Conservation (phyloP, 2,888 invertebrate species). For the Epsilonema sp. region DNA sequence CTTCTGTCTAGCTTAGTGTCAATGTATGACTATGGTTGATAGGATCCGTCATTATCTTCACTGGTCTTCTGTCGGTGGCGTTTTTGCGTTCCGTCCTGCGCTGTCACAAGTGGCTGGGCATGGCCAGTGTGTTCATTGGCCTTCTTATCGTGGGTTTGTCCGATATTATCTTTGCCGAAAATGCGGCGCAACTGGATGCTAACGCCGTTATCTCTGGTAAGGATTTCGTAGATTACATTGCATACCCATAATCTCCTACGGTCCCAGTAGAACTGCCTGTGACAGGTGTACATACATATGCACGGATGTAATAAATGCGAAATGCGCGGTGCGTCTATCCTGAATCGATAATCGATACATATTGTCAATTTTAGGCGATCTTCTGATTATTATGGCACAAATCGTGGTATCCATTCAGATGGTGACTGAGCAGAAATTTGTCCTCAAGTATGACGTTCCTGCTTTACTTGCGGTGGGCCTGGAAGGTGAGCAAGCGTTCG, state of each 20-base stretch:
- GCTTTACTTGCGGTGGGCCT: slow-evolving; percentile 76
- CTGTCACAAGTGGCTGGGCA: slow-evolving; percentile 34
- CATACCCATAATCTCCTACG: too few species aligned
- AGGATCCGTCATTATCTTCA: slow-evolving; percentile 69
- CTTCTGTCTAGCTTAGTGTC: too few species aligned
- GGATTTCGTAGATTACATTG: too few species aligned
- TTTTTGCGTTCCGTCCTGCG: slow-evolving; percentile 43
- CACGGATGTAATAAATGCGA: too few species aligned
- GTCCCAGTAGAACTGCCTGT: too few species aligned
- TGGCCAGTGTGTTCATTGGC: slow-evolving; percentile 30
- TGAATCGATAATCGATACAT: too few species aligned
- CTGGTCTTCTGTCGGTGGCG: slow-evolving; percentile 61
- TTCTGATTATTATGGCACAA: slow-evolving; percentile 43
- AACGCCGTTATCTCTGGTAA: slow-evolving; percentile 57
- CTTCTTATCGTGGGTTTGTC: slow-evolving; percentile 30
- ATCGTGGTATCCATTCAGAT: slow-evolving; percentile 70
- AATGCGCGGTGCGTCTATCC: too few species aligned
- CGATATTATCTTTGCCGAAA: slow-evolving; percentile 22
- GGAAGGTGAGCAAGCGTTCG: slow-evolving; percentile 55
- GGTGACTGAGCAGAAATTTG: slow-evolving; percentile 80
- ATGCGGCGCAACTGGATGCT: slow-evolving; percentile 16
- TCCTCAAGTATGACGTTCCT: slow-evolving; percentile 60
- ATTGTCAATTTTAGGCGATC: slow-evolving; percentile 38
- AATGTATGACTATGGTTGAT: too few species aligned
- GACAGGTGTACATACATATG: too few species aligned